Evolutionary conservation across 2,888 invertebrate species (phyloP), one percentile per base, ranked within the genome.

Genomic region (Oscheius sp.): DNA sequence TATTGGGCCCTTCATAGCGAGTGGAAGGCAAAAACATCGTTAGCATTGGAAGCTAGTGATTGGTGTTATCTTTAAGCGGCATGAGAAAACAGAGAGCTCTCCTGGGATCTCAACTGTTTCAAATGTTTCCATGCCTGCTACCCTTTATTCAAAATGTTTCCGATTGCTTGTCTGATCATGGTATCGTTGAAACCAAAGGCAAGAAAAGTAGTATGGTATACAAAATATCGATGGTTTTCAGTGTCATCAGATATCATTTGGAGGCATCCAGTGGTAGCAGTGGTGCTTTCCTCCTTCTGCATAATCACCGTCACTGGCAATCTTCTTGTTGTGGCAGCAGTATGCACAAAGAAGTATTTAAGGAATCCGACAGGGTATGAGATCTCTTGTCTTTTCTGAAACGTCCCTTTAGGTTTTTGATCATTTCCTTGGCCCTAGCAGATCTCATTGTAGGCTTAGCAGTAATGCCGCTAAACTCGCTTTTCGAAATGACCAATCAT

Each of bases 361-460:
- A 95, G 97, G 89, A 96, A 96, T 10, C 95, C 97, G 9, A 98
- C 98, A 7, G 97, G 97, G 83, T 80, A 55, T 59, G 32, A 32
- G 11, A 4, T 62, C 10, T 70, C 29, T 75, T 7, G n/a, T 51
- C 42, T 35, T 58, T 50, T 51, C 32, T 50, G 7, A 10, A 9
- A n/a, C 13, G 68, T 51, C 9, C 53, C 37, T 82, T 63, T 71
- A 85, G 87, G 90, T 98, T 96, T 89, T 95, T 98, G 90, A 95
- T 98, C 79, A 96, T 96, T 10, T 97, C 97, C 13, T 91, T 98
- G 79, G 98, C 98, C 0, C 94, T 96, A 35, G 97, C 98, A 0
- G 98, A 98, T 90, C 95, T 96, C 85, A 92, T 98, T 59, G 96
- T 98, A 3, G 98, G 98, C 0, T 91, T 96, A 65, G 94, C 97